Evolutionary conservation across 2,113 vertebrate genomes (phyloP).

Genomic region (Lethenteron camtschaticum): DNA sequence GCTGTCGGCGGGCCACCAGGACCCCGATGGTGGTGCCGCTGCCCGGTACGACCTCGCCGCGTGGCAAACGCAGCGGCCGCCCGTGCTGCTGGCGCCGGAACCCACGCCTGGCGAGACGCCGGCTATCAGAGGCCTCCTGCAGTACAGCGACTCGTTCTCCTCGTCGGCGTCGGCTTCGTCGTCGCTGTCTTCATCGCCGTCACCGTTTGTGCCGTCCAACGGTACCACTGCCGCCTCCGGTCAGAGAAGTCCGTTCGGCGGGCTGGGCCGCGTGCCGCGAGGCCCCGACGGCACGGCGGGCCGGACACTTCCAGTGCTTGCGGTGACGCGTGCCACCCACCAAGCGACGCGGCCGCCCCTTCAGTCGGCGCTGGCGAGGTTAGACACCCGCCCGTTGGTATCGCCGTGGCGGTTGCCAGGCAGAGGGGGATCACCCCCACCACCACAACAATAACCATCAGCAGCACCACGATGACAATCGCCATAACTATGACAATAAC

Average conservation of each 20-base stretch:
- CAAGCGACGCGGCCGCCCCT: too few species aligned
- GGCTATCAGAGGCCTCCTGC: constrained; percentile 77
- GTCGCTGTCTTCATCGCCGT: too few species aligned
- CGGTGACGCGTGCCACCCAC: constrained; percentile 26
- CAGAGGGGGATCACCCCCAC: constrained; percentile 24
- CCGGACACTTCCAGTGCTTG: constrained; percentile 42
- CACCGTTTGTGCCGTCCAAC: too few species aligned
- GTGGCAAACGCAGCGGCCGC: too few species aligned
- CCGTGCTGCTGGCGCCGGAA: constrained; percentile 20
- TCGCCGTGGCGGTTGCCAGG: constrained; percentile 65
- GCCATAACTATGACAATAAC: too few species aligned
- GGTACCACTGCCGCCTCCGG: constrained; percentile 31
- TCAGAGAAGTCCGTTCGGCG: constrained; percentile 58
- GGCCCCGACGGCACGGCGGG: constrained; percentile 17
- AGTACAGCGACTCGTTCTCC: constrained; percentile 46
- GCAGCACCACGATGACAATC: too few species aligned
- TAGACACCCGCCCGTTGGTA: constrained; percentile 73
- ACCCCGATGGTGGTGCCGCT: too few species aligned
- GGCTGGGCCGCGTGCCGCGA: constrained; percentile 25
- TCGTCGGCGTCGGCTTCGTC: constrained; percentile 23
- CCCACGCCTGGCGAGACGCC: constrained; percentile 43
- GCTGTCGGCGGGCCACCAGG: too few species aligned
- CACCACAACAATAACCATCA: too few species aligned
- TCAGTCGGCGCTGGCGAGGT: constrained; percentile 41
- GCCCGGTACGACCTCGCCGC: too few species aligned